These are phyloP conservation scores for Camptogramma bilineatum DNA, from an alignment of 2,888 invertebrate species.

Conservation along the genomic window DNA sequence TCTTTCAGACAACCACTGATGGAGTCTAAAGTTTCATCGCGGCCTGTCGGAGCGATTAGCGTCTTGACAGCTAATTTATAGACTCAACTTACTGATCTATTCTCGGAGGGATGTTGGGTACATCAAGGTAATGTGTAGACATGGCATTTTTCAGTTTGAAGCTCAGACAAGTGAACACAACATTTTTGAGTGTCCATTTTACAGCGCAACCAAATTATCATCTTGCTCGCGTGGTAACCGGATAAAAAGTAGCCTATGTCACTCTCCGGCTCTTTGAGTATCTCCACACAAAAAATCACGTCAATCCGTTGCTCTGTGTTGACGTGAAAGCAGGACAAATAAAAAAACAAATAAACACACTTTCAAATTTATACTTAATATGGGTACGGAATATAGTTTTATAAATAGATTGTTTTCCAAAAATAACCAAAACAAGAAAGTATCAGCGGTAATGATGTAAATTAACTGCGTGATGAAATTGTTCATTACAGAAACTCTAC, in stretches of 20 bases:
- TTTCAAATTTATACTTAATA: no score
- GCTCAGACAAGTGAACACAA: background rate
- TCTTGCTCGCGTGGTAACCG: no score
- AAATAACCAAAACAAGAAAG: background rate
- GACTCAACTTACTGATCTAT: constrained; percentile 84
- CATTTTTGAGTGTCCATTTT: background rate
- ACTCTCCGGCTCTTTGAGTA: no score
- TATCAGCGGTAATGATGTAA: constrained; percentile 1
- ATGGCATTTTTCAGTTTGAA: constrained; percentile 45
- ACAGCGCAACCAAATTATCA: background rate
- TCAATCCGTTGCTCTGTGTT: no score
- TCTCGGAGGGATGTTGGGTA: constrained; percentile 67
- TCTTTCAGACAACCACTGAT: constrained; percentile 77
- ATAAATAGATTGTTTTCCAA: background rate
- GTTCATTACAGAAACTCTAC: constrained; percentile 21
- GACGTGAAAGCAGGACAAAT: no score
- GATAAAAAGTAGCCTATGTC: no score
- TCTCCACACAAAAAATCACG: no score
- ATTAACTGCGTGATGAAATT: constrained; percentile 20
- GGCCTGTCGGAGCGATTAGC: constrained; percentile 84
- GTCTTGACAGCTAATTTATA: constrained; percentile 84
- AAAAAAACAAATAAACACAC: no score
- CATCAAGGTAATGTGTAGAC: constrained; percentile 53
- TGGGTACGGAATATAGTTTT: no score
- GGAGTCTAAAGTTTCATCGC: constrained; percentile 83